Percentiles rank a stretch among this genome's conserved stretches.
These are phyloP conservation scores for Hippasteria phrygiana DNA, from an alignment of 53 echinoderm and acorn worm species.

Conservation along the genomic window DNA sequence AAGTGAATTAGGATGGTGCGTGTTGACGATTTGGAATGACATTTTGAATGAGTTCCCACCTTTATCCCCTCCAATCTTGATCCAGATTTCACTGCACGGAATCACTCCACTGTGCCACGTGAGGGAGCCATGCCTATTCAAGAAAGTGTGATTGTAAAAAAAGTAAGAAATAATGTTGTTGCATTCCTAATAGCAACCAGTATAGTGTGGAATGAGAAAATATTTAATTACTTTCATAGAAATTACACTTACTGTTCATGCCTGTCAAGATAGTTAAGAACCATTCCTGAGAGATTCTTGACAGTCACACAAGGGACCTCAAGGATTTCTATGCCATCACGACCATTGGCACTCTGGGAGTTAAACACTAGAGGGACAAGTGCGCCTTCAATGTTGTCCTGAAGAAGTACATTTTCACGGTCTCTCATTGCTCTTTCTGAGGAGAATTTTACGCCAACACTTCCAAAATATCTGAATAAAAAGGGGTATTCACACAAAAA, in stretches of 20 bases:
- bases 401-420: not conserved
- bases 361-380: conserved; percentile 24
- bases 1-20: conserved; percentile 7
- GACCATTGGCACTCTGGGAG: not conserved
- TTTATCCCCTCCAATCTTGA: conserved; percentile 26
- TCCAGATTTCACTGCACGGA: conserved; percentile 1
- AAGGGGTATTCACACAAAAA: not conserved
- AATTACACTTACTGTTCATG: not conserved
- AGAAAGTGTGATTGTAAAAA: too few species aligned
- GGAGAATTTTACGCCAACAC: not conserved
- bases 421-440: conserved; percentile 43
- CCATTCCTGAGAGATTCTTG: conserved; percentile 15
- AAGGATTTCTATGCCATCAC: not conserved
- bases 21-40: conserved; percentile 20
- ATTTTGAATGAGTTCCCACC: conserved; percentile 26
- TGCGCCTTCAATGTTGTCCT: conserved; percentile 7
- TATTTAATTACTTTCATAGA: not conserved
- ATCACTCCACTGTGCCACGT: conserved; percentile 37
- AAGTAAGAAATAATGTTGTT: too few species aligned
- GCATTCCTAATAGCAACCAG: not conserved
- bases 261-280: conserved; percentile 24
- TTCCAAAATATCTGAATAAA: conserved; percentile 26
- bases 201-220: not conserved
- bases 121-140: conserved; percentile 19
- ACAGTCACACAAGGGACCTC: conserved; percentile 32